A percentile compares a stretch with the other conserved stretches of the same genome.
phyloP scores from a whole-genome alignment of 2,797 vertebrate genomes.

The Prionace glauca region DNA sequence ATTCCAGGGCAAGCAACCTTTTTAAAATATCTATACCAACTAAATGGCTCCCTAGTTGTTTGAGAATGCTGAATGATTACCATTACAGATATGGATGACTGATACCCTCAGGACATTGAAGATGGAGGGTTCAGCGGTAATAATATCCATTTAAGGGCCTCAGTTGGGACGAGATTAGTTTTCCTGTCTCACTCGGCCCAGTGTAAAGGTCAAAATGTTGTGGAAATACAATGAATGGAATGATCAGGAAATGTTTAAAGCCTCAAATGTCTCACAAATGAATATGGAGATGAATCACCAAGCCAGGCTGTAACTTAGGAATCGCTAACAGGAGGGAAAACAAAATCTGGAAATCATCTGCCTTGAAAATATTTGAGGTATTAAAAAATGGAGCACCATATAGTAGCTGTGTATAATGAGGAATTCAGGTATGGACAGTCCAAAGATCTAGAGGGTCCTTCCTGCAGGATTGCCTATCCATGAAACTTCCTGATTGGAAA shows the following conservation, averaged over 20 bases:
- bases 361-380: neutral
- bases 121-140: too few relatives aligned
- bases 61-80: neutral
- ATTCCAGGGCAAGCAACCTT: neutral
- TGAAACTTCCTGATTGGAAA: neutral
- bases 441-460: neutral
- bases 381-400: neutral
- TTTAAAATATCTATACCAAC: neutral
- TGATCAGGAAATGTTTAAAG: neutral
- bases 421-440: neutral
- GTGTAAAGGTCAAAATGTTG: neutral
- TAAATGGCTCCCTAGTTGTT: neutral
- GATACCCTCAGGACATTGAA: too few relatives aligned
- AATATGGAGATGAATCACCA: neutral
- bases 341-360: neutral
- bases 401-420: neutral
- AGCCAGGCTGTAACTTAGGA: neutral
- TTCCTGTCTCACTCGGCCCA: too few relatives aligned
- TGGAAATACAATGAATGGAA: neutral
- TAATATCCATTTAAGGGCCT: too few relatives aligned
- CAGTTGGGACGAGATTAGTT: too few relatives aligned
- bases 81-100: neutral
- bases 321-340: neutral
- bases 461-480: neutral
- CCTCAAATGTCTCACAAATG: neutral